Percentiles rank a stretch among this genome's conserved stretches.
phyloP scores from a whole-genome alignment of 2,797 vertebrate genomes.

The Cyclopterus lumpus region DNA sequence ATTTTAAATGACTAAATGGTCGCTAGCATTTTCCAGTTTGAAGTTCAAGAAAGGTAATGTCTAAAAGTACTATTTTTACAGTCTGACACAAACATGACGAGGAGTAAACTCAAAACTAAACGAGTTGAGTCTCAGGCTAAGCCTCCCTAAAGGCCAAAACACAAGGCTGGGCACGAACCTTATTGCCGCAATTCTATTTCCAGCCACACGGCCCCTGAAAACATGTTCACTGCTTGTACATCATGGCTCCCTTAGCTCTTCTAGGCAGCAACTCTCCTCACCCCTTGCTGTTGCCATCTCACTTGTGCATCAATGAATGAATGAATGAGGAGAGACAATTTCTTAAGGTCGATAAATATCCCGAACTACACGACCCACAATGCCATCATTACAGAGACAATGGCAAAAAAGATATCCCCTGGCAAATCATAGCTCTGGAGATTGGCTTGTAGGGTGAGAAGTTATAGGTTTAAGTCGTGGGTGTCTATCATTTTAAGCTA shows the following conservation, averaged over 20 bases:
- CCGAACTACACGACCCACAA: no score
- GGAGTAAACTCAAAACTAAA: constrained; percentile 17
- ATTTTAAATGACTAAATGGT: background rate
- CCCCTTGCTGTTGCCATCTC: background rate
- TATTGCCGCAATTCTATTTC: background rate
- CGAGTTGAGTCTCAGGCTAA: constrained; percentile 22
- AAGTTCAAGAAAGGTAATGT: background rate
- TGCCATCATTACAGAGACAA: no score
- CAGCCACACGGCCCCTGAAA: background rate
- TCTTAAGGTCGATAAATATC: no score
- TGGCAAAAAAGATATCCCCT: background rate
- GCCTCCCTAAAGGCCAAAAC: background rate
- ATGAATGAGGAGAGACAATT: background rate
- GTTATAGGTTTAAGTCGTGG: background rate
- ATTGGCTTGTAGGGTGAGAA: background rate
- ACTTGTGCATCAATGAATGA: background rate
- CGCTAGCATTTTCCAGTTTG: constrained; percentile 4
- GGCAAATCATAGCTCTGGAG: background rate
- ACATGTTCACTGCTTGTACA: background rate
- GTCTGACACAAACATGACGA: background rate
- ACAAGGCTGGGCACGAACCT: background rate
- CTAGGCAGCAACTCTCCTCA: background rate
- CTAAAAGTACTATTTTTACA: constrained; percentile 10
- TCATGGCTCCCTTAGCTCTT: background rate
- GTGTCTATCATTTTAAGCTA: background rate